A percentile compares a stretch with the other conserved stretches of the same genome.
phyloP scores from a whole-genome alignment of 2,888 invertebrate genomes.

The Tuta absoluta region DNA sequence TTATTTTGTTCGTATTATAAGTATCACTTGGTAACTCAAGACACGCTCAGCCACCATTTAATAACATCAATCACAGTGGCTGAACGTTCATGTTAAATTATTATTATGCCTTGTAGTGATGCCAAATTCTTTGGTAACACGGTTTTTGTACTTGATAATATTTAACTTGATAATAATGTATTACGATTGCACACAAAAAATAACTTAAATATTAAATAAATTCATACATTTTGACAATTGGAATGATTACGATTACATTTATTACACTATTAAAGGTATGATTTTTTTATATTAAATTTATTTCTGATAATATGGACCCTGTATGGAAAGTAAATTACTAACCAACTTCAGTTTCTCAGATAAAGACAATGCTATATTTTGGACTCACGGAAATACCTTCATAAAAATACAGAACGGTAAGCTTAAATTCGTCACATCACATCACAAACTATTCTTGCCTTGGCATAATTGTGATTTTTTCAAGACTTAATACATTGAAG shows the following conservation, averaged over 20 bases:
- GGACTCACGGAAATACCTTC: too few relatives aligned
- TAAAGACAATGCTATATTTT: too few relatives aligned
- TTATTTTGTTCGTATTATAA: conserved; percentile 11
- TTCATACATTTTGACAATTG: conserved; percentile 1
- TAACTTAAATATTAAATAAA: background rate
- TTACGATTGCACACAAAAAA: background rate
- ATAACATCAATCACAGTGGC: background rate
- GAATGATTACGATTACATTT: conserved; percentile 15
- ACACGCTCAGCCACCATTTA: background rate
- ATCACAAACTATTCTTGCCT: too few relatives aligned
- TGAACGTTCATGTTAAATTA: background rate
- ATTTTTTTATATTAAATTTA: too few relatives aligned
- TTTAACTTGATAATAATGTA: background rate
- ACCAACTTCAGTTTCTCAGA: background rate
- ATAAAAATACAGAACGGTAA: too few relatives aligned
- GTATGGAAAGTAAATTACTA: conserved; percentile 1
- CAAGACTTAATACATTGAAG: too few relatives aligned
- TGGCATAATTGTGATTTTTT: too few relatives aligned
- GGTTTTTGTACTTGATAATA: conserved; percentile 23
- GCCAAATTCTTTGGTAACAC: conserved; percentile 28
- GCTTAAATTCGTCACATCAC: too few relatives aligned
- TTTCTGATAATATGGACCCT: background rate
- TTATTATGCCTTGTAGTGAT: conserved; percentile 4
- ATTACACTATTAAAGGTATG: background rate
- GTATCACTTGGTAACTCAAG: background rate